Base-by-base conservation (phyloP, 2,113 vertebrate genomes). In the Lophura nycthemera region DNA sequence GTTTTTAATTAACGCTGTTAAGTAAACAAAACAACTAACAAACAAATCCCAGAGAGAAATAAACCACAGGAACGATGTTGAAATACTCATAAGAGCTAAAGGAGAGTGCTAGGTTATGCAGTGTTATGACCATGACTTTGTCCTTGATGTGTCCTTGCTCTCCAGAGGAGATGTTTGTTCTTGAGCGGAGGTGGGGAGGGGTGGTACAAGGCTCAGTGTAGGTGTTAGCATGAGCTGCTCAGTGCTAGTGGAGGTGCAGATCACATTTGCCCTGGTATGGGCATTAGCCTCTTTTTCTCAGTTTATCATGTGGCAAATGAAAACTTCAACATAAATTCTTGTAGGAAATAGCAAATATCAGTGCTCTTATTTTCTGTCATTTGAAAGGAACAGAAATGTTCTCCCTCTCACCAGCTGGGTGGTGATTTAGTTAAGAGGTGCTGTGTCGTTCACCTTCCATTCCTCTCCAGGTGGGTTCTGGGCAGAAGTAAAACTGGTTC, bases 11-110 rank as follows among this genome's bases (percentile, higher is more conserved):
- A 97, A 96, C 0, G 1, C 81, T 95, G 83, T 79, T 94, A 96
- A 96, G 93, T 93, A 96, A 97, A 90, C 83, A 97, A 94, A 96
- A 77, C 79, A 91, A 93, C 75, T 89, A 95, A 90, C 89, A 95
- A 97, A 91, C 80, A 97, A 92, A 96, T 94, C 91, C 92, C 17
- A 16, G 88, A 94, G 92, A 61, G 85, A 92, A 78, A 74, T 36
- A 75, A 84, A 86, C 83, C 84, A 83, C 71, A 92, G 81, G 82
- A 94, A 79, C 0, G 8, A 59, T 90, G 84, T 70, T 95, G 90
- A 97, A 97, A 96, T 61, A 77, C 57, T 90, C 81, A 40, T 91
- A 93, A 92, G 18, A 64, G 45, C 89, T 83, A 40, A 96, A 50
- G 3, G 40, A 0, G 1, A 91, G 78, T 92, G n/a, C 57, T 59